A percentile compares a stretch with the other conserved stretches of the same genome.
Evolutionary conservation across 2,888 invertebrate genomes (phyloP).

Genomic region (Philonicus albiceps): DNA sequence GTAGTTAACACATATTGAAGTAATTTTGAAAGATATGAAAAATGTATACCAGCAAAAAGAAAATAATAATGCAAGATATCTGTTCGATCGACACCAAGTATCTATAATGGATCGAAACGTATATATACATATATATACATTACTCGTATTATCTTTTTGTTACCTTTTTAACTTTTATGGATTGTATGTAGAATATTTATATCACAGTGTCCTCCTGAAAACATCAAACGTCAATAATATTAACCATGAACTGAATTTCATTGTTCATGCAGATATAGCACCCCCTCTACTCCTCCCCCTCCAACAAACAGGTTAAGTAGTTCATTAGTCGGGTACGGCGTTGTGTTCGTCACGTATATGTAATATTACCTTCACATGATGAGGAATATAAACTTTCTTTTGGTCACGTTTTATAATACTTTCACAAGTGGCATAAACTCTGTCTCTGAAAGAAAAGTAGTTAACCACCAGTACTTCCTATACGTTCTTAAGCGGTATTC

Average conservation of each 20-base stretch:
- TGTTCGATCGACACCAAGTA: too few species aligned
- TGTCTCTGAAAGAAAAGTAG: neutral
- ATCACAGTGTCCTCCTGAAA: neutral
- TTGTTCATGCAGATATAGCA: neutral
- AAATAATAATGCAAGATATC: too few species aligned
- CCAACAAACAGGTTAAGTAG: neutral
- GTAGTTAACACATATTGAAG: too few species aligned
- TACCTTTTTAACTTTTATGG: too few species aligned
- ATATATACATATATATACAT: too few species aligned
- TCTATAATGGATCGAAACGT: too few species aligned
- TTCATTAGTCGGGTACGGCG: neutral
- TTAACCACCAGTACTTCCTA: neutral
- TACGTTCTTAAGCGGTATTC: neutral
- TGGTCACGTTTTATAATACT: constrained; percentile 49
- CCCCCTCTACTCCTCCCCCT: neutral
- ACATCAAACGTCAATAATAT: neutral
- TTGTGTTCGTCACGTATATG: constrained; percentile 46
- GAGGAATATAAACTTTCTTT: constrained; percentile 46
- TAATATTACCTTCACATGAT: constrained; percentile 46
- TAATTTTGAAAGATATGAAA: too few species aligned
- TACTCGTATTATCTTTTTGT: too few species aligned
- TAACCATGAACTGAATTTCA: neutral
- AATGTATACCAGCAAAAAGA: too few species aligned
- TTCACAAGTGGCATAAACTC: constrained; percentile 26
- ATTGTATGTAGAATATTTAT: too few species aligned